Evolutionary conservation across 2,113 vertebrate genomes (phyloP).

Genomic region (Petrocephalus microphthalmus): DNA sequence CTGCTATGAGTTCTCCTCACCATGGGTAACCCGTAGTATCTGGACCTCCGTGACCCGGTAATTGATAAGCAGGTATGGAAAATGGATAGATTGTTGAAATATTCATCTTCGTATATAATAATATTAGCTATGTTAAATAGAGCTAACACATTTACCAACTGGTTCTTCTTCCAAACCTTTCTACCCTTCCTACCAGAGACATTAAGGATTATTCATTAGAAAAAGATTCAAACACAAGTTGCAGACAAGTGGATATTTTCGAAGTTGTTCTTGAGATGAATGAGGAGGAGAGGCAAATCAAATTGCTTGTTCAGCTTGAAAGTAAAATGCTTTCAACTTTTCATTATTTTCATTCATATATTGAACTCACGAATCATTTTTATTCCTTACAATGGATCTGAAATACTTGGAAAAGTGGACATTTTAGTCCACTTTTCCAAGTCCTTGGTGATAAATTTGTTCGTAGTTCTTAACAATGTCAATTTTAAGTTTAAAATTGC

Average conservation of each 20-base stretch:
- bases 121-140: neutral
- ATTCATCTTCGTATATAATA: neutral
- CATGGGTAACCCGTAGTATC: neutral
- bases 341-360: neutral
- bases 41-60: neutral
- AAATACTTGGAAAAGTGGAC: constrained; percentile 13
- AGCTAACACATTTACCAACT: neutral
- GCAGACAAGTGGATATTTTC: neutral
- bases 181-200: neutral
- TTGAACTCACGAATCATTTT: neutral
- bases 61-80: neutral
- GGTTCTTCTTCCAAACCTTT: neutral
- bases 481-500: constrained; percentile 17
- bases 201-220: neutral
- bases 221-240: neutral
- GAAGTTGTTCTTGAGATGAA: neutral
- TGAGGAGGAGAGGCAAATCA: neutral
- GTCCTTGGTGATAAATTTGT: neutral
- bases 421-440: constrained; percentile 13
- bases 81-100: neutral
- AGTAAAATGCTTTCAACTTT: constrained; percentile 9
- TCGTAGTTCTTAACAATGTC: constrained; percentile 5
- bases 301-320: constrained; percentile 8
- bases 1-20: neutral
- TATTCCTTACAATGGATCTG: constrained; percentile 5